phyloP scores from a whole-genome alignment of 2,113 vertebrate genomes.

The Melanotaenia duboulayi region DNA sequence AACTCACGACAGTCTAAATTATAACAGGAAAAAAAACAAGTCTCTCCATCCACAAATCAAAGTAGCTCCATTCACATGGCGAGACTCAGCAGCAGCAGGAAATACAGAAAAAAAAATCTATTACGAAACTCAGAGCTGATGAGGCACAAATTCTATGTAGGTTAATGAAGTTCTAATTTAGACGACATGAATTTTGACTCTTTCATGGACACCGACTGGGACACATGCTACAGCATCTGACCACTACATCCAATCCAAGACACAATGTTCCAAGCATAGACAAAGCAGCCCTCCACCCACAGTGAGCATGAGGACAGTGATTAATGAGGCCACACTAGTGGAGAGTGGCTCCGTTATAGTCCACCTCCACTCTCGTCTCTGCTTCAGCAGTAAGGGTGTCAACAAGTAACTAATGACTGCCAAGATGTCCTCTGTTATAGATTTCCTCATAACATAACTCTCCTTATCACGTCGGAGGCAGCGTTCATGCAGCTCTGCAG shows the following conservation, averaged over 20 bases:
- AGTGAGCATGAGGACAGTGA: conserved; percentile 70
- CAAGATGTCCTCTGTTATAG: conserved; percentile 59
- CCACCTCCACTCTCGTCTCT: conserved; percentile 63
- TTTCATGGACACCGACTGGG: conserved; percentile 37
- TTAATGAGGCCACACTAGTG: conserved; percentile 77
- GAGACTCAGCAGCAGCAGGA: background rate
- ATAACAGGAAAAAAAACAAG: conserved; percentile 29
- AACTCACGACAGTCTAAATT: conserved; percentile 13
- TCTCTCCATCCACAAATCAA: conserved; percentile 10
- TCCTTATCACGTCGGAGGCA: conserved; percentile 39
- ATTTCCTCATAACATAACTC: conserved; percentile 50
- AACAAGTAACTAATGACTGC: conserved; percentile 70
- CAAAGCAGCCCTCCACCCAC: conserved; percentile 59
- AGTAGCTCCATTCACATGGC: conserved; percentile 25
- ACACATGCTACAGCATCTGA: conserved; percentile 37
- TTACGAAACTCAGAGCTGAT: conserved; percentile 28
- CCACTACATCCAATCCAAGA: conserved; percentile 48
- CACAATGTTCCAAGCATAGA: conserved; percentile 58
- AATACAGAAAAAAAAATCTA: background rate
- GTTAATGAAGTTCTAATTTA: conserved; percentile 60
- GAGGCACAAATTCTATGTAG: conserved; percentile 48
- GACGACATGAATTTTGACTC: conserved; percentile 39
- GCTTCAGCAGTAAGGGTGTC: conserved; percentile 52
- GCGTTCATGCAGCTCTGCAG: background rate
- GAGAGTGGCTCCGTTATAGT: conserved; percentile 66